phyloP scores from a whole-genome alignment of 2,113 vertebrate genomes.

The Emydura subglobosa region DNA sequence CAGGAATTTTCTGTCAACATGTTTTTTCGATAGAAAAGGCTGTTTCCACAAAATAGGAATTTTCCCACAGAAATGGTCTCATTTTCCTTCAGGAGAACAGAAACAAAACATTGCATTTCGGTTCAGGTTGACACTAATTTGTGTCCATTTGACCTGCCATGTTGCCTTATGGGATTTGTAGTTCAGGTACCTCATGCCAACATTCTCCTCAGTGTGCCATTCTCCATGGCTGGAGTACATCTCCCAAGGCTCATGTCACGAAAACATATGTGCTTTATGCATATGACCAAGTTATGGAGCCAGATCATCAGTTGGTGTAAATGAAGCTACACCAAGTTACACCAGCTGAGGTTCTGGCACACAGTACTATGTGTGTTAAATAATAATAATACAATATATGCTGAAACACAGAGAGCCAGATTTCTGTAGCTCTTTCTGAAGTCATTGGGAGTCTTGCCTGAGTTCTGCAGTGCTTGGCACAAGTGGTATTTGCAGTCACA shows the following conservation, averaged over 20 bases:
- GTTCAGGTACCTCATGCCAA: not conserved
- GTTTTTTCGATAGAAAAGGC: not conserved
- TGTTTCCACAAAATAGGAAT: not conserved
- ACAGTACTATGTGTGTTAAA: not conserved
- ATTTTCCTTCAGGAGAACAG: not conserved
- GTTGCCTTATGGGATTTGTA: not conserved
- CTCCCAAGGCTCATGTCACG: rapidly evolving
- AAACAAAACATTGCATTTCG: not conserved
- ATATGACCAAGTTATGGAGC: not conserved
- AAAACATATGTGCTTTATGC: not conserved
- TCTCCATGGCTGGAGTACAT: rapidly evolving
- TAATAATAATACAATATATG: not conserved
- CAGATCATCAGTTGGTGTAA: not conserved
- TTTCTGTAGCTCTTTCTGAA: conserved; percentile 4
- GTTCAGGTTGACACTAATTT: not conserved
- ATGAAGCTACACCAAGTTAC: not conserved
- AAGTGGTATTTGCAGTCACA: conserved; percentile 43
- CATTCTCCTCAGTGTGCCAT: not conserved
- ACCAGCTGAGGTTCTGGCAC: not conserved
- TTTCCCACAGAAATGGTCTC: not conserved
- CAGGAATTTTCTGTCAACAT: not conserved
- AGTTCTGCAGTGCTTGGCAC: conserved; percentile 33
- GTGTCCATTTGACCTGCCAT: not conserved
- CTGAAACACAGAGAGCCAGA: not conserved
- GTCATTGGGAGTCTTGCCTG: not conserved